A percentile compares a stretch with the other conserved stretches of the same genome.
Evolutionary conservation across 1,140 invertebrate genomes (phyloP).

Genomic region (Teleopsis dalmanni): DNA sequence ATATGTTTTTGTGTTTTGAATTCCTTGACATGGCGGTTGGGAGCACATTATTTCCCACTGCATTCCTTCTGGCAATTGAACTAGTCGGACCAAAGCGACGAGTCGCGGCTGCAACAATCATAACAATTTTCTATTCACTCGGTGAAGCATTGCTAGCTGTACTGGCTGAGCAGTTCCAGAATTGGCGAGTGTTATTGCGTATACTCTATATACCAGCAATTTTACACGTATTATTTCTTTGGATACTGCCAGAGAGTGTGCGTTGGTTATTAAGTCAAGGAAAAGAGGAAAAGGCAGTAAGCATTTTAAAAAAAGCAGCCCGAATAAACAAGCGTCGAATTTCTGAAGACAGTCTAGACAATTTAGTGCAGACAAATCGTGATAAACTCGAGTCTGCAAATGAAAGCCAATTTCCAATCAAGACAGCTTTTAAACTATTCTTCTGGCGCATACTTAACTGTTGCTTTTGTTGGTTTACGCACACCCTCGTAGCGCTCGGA

Average conservation of each 20-base stretch:
- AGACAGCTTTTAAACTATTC: constrained; percentile 24
- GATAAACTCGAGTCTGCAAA: constrained; percentile 24
- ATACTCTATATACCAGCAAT: constrained; percentile 60
- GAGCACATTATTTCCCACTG: constrained; percentile 56
- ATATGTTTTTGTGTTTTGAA: constrained; percentile 55
- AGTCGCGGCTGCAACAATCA: constrained; percentile 63
- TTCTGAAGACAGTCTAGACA: constrained; percentile 48
- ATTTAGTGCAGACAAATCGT: constrained; percentile 21
- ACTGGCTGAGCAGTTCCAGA: constrained; percentile 57
- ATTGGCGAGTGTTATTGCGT: constrained; percentile 63
- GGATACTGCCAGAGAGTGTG: constrained; percentile 55
- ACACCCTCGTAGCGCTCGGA: constrained; percentile 70
- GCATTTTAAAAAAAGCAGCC: constrained; percentile 54
- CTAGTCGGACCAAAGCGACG: constrained; percentile 65
- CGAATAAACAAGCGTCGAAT: constrained; percentile 58
- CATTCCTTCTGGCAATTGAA: constrained; percentile 62
- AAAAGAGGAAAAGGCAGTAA: constrained; percentile 53
- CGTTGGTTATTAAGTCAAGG: constrained; percentile 68
- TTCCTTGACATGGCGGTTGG: constrained; percentile 56
- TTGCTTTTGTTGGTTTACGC: constrained; percentile 61
- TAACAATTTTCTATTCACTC: constrained; percentile 61
- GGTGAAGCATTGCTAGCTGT: constrained; percentile 62
- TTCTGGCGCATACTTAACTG: constrained; percentile 53
- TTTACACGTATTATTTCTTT: constrained; percentile 54
- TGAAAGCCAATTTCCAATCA: constrained; percentile 34